Conservation (phyloP, 2,797 vertebrate genomes). For the Ptychobarbus kaznakovi region DNA sequence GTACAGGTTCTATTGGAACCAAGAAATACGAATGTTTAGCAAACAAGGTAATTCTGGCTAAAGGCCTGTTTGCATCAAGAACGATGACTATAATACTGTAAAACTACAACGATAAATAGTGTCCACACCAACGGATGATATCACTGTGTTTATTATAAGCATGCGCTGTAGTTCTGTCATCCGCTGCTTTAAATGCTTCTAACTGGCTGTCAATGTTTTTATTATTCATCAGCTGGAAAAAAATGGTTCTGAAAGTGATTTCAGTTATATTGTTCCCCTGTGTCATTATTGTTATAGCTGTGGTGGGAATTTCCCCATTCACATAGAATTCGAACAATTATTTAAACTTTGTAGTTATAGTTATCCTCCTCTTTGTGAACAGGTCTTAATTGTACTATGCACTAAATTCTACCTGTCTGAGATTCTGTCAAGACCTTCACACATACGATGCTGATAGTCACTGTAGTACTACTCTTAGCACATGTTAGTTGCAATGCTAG, state of each 20-base stretch:
- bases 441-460: background rate
- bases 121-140: background rate
- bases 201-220: background rate
- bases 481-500: background rate
- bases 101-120: background rate
- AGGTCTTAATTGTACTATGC: background rate
- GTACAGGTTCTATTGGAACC: background rate
- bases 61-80: background rate
- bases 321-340: background rate
- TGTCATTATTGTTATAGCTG: background rate
- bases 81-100: background rate
- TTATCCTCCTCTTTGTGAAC: background rate
- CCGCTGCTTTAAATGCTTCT: background rate
- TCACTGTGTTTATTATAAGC: background rate
- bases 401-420: background rate
- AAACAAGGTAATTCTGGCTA: background rate
- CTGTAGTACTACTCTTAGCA: background rate
- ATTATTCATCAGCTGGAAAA: background rate
- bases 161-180: background rate
- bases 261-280: background rate
- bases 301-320: background rate
- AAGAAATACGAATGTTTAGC: background rate
- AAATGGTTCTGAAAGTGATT: background rate
- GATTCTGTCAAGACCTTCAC: slow-evolving; percentile 6
- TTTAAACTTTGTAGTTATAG: background rate